A percentile compares a stretch with the other conserved stretches of the same genome.
These are phyloP conservation scores for Exephanes ischioxanthus DNA, from an alignment of 2,888 invertebrate genomes.

Conservation along the genomic window DNA sequence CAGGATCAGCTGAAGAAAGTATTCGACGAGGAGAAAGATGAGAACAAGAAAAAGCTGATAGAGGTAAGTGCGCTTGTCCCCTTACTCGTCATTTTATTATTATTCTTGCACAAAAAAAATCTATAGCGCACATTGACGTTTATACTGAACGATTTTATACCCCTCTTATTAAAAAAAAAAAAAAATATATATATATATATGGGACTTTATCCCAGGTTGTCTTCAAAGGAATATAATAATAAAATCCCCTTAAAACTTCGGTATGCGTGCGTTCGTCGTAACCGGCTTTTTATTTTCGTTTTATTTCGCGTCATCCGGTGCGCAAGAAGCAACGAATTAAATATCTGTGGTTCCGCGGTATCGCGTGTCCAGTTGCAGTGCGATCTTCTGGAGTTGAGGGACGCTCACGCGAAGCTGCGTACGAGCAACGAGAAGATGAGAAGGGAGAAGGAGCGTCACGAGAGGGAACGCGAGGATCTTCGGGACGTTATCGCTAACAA, in stretches of 20 bases:
- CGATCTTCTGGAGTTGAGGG: conserved; percentile 94
- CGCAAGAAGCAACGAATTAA: conserved; percentile 37
- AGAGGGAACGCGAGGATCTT: conserved; percentile 91
- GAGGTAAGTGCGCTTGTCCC: conserved; percentile 83
- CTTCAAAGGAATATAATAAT: background rate
- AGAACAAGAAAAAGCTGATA: conserved; percentile 92
- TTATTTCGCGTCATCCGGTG: conserved; percentile 11
- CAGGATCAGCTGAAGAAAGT: conserved; percentile 94
- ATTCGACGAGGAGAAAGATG: conserved; percentile 95
- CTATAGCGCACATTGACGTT: too few relatives aligned
- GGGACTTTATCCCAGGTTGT: background rate
- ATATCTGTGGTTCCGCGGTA: conserved; percentile 25
- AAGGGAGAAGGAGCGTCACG: conserved; percentile 94
- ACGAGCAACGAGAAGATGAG: conserved; percentile 96
- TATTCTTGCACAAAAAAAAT: background rate
- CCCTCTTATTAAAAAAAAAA: background rate
- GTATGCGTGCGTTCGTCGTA: background rate
- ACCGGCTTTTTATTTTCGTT: conserved; percentile 23
- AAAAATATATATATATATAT: background rate
- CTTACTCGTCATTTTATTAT: background rate
- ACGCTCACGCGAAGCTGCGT: conserved; percentile 95
- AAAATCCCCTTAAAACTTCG: background rate
- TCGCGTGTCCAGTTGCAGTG: conserved; percentile 89
- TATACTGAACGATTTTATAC: background rate
- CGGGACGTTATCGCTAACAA: conserved; percentile 85